A percentile compares a stretch with the other conserved stretches of the same genome.
Evolutionary conservation across 2,888 invertebrate genomes (phyloP).

Genomic region (Leptogaster cylindrica): DNA sequence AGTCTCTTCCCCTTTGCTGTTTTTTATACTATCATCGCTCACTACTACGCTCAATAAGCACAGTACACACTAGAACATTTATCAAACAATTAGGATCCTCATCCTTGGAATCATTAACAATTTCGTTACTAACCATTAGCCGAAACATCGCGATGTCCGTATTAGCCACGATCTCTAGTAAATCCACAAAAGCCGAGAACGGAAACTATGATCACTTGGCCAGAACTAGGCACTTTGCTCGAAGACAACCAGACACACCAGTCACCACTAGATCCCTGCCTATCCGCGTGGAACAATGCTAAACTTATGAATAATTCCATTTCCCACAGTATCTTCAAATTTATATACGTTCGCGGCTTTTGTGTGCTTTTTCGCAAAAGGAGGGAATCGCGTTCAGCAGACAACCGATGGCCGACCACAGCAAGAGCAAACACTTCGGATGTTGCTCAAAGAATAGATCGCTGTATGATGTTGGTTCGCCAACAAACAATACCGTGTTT

Average conservation of each 20-base stretch:
- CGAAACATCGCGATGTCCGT: constrained; percentile 1
- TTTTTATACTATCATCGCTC: constrained; percentile 27
- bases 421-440: constrained; percentile 15
- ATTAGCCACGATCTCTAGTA: background rate
- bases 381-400: constrained; percentile 26
- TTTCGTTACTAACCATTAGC: constrained; percentile 15
- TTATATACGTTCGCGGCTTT: constrained; percentile 46
- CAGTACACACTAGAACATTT: constrained; percentile 21
- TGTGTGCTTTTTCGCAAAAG: constrained; percentile 31
- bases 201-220: constrained; percentile 18
- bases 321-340: constrained; percentile 48
- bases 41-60: background rate
- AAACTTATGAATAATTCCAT: constrained; percentile 48
- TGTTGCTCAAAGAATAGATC: constrained; percentile 3
- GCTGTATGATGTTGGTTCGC: constrained; percentile 8
- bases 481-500: constrained; percentile 23
- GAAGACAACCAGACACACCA: background rate
- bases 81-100: background rate
- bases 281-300: constrained; percentile 48
- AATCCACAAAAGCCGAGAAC: constrained; percentile 29
- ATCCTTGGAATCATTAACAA: background rate
- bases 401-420: constrained; percentile 5
- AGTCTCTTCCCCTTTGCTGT: background rate
- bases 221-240: constrained; percentile 35
- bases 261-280: background rate